Evolutionary conservation across 23 tunicate species (phyloP), one percentile per base, ranked within the genome.

Genomic region (Styela clava): DNA sequence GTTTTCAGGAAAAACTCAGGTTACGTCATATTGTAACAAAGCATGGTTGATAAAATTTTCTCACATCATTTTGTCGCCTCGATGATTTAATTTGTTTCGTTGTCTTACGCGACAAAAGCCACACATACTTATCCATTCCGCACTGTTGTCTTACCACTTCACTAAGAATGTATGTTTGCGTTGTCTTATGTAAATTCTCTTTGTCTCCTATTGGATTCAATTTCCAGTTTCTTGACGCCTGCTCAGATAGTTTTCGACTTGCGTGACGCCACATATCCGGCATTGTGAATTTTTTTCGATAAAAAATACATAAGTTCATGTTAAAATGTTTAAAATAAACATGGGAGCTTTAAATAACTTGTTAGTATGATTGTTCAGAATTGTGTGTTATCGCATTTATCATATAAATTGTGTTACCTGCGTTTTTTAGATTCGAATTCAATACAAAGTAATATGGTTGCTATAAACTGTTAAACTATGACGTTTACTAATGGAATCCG

Each of bases 131-230:
- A 52, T 76, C 24, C 81, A 21, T 76, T 44, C 56, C 56, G 67
- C 37, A 37, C 64, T 76, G 81, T 76, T 76, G 81, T 76, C 81
- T 76, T 76, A 76, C 64, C 81, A 76, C 81, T 76, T 76, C 81
- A 76, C 67, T 52, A 12, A 25, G 81, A 27, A 28, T 25, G 81
- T 44, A 1, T 76, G 81, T 76, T 76, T 76, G 81, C 44, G 65
- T 76, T 76, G 81, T 52, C 65, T 52, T 76, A 29, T 76, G 81
- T 76, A 76, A 76, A 76, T 76, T 76, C 62, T 76, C 81, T 52
- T 76, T 76, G 81, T 76, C 77, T 71, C 37, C 77, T 12, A 33
- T 26, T 32, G 35, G 77, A 30, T 71, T 71, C 77, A 28, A 34
- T 71, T 71, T 71, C 77, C 77, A 71, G 77, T 71, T 71, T 71